Percentiles rank a stretch among this genome's conserved stretches.
phyloP scores from a whole-genome alignment of 2,888 invertebrate genomes.

The Nasonovia ribisnigri region DNA sequence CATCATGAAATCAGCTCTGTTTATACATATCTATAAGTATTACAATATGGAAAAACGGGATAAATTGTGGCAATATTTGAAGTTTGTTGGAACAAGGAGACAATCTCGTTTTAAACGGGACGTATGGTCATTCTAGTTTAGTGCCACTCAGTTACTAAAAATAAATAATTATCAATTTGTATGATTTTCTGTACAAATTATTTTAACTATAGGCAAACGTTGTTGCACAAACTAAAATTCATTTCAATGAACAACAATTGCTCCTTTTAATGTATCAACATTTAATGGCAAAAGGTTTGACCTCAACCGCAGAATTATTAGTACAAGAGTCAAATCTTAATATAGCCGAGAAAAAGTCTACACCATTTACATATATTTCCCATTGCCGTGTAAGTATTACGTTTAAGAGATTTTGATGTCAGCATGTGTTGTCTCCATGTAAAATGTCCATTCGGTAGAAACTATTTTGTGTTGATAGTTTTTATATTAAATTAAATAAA shows the following conservation, averaged over 20 bases:
- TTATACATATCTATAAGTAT: too few relatives aligned
- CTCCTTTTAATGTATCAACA: conserved; percentile 93
- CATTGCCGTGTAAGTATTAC: conserved; percentile 61
- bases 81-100: too few relatives aligned
- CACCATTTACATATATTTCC: conserved; percentile 71
- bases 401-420: neutral
- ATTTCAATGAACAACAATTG: conserved; percentile 93
- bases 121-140: neutral
- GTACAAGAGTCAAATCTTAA: conserved; percentile 82
- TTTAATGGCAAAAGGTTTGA: conserved; percentile 81
- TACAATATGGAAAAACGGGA: too few relatives aligned
- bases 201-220: conserved; percentile 81
- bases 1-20: too few relatives aligned
- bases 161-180: neutral
- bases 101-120: too few relatives aligned
- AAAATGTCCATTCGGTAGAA: neutral
- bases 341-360: conserved; percentile 69
- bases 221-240: conserved; percentile 95
- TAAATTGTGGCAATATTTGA: too few relatives aligned
- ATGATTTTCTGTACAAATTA: neutral
- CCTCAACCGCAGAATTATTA: conserved; percentile 80
- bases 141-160: neutral
- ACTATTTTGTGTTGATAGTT: neutral
- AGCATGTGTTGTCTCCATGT: neutral
- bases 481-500: neutral